Evolutionary conservation across 2,113 vertebrate species (phyloP).

Genomic region (Rafetus swinhoei): DNA sequence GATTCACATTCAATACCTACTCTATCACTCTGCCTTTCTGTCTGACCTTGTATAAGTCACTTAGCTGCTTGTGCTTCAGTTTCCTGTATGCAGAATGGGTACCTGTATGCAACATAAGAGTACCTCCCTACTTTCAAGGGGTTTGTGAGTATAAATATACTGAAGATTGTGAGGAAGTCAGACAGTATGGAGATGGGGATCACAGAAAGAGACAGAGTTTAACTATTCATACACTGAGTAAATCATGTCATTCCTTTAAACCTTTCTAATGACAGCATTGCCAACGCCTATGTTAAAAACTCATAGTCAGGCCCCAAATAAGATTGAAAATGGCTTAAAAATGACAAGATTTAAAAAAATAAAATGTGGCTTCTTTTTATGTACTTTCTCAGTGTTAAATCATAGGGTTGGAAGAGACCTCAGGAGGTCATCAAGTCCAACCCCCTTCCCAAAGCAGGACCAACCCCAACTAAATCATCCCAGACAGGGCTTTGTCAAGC

Average conservation of each 20-base stretch:
- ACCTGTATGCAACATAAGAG: background rate
- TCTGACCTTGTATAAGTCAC: background rate
- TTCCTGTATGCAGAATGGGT: background rate
- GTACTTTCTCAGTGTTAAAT: background rate
- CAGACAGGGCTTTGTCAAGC: no score
- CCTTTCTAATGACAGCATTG: no score
- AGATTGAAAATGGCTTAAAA: background rate
- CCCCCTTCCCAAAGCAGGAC: no score
- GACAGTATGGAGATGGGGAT: background rate
- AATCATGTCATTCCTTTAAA: no score
- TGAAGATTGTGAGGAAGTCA: background rate
- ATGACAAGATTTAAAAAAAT: fast-evolving
- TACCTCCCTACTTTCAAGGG: background rate
- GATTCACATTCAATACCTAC: no score
- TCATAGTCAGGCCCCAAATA: no score
- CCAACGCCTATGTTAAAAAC: no score
- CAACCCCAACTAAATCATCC: no score
- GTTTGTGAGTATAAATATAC: background rate
- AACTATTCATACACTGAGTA: no score
- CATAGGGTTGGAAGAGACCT: background rate
- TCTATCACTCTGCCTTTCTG: background rate
- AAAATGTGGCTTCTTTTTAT: background rate
- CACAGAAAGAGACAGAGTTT: background rate
- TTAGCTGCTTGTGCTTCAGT: background rate
- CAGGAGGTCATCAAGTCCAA: no score